phyloP scores from a whole-genome alignment of 2,797 vertebrate genomes.

The Lepus oiostolus region DNA sequence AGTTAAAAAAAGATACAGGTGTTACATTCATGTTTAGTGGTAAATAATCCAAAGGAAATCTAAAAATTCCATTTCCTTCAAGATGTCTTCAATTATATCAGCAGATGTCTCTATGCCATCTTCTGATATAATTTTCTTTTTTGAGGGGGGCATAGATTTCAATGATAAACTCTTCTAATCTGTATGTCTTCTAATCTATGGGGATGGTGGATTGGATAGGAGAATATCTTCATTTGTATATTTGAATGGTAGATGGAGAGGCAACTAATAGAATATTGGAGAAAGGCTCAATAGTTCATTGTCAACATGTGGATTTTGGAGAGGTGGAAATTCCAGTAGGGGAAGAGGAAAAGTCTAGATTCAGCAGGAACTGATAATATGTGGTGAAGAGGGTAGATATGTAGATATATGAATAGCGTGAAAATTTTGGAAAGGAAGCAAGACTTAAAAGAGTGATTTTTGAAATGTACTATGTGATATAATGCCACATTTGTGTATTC shows the following conservation, averaged over 20 bases:
- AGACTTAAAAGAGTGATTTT: background rate
- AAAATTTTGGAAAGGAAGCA: background rate
- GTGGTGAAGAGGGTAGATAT: background rate
- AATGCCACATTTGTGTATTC: background rate
- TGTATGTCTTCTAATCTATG: background rate
- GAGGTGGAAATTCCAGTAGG: background rate
- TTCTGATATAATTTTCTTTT: background rate
- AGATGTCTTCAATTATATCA: background rate
- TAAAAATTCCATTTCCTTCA: background rate
- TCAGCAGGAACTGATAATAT: background rate
- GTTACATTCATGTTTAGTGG: background rate
- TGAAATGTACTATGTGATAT: background rate
- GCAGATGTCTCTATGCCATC: background rate
- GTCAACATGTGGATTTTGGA: background rate
- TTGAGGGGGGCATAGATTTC: background rate
- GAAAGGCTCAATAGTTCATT: background rate
- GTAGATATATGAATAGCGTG: background rate
- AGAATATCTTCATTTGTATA: background rate
- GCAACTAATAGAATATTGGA: background rate
- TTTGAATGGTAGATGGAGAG: background rate
- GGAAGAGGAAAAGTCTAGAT: background rate
- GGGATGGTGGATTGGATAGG: background rate
- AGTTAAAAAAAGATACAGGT: background rate
- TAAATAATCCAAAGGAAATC: conserved; percentile 15
- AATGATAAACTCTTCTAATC: background rate